These are phyloP conservation scores for Drosophila ambigua DNA, from an alignment of 1,140 invertebrate species.

Conservation along the genomic window DNA sequence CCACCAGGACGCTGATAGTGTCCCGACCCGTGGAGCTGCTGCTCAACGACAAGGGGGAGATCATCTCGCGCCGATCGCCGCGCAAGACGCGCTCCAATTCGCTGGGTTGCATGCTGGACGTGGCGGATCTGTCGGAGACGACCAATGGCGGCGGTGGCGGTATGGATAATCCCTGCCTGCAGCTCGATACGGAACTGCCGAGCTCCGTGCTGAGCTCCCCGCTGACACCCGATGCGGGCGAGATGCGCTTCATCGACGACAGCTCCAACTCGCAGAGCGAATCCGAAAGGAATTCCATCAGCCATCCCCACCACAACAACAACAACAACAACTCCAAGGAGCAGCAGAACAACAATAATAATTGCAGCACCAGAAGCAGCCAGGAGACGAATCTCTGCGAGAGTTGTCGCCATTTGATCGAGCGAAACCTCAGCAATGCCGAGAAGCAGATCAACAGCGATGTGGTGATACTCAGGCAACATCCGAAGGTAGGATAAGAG, in stretches of 20 bases:
- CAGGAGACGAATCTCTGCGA: constrained; percentile 70
- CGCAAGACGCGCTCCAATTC: constrained; percentile 73
- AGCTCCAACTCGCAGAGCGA: constrained; percentile 77
- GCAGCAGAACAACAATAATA: constrained; percentile 34
- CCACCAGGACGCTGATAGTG: constrained; percentile 64
- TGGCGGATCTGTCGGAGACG: constrained; percentile 13
- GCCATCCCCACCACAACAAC: constrained; percentile 27
- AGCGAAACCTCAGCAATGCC: constrained; percentile 72
- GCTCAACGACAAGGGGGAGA: constrained; percentile 73
- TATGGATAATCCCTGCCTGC: constrained; percentile 38
- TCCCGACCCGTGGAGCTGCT: constrained; percentile 72
- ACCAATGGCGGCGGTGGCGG: constrained; percentile 12
- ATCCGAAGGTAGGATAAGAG: constrained; percentile 44
- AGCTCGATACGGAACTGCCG: constrained; percentile 29
- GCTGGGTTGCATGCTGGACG: constrained; percentile 71
- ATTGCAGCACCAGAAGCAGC: constrained; percentile 40
- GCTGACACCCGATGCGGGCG: constrained; percentile 52
- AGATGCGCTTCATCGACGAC: constrained; percentile 79
- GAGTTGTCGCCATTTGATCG: constrained; percentile 68
- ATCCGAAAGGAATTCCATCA: constrained; percentile 67
- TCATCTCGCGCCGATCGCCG: constrained; percentile 55
- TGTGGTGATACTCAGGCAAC: constrained; percentile 49
- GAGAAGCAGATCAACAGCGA: constrained; percentile 45
- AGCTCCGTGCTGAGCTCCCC: constrained; percentile 51
- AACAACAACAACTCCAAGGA: constrained; percentile 33